Evolutionary conservation across 2,797 vertebrate species (phyloP).

Genomic region (Dicrostonyx torquatus): DNA sequence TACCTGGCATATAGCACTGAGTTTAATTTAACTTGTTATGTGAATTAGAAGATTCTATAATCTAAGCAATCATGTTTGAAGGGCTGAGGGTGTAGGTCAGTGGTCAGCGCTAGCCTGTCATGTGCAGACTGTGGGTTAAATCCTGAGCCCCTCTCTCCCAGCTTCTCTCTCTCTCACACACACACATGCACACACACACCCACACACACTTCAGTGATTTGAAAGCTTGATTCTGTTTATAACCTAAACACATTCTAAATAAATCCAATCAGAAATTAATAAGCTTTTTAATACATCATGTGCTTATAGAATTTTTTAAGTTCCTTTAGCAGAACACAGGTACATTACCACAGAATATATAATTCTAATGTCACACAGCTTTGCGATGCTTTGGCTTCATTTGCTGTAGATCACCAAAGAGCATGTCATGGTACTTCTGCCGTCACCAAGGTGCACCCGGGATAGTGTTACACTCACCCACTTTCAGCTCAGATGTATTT

Average conservation of each 20-base stretch:
- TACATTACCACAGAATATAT: not conserved
- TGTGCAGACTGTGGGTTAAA: not conserved
- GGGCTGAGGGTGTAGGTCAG: not conserved
- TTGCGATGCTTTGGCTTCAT: not conserved
- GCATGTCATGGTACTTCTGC: not conserved
- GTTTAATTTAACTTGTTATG: not conserved
- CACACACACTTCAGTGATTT: not conserved
- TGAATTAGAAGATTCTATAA: conserved; percentile 32
- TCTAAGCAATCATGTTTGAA: not conserved
- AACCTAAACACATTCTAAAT: conserved; percentile 40
- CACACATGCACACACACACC: too few relatives aligned
- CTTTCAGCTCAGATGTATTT: conserved; percentile 39
- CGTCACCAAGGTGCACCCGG: not conserved
- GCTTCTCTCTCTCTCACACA: not conserved
- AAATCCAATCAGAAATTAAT: conserved; percentile 31
- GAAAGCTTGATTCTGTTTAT: conserved; percentile 39
- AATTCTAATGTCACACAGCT: not conserved
- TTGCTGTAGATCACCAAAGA: not conserved
- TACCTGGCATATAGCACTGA: not conserved
- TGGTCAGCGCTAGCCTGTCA: not conserved
- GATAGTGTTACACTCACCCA: not conserved
- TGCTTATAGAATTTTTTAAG: not conserved
- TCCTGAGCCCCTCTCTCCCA: not conserved
- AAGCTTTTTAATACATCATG: conserved; percentile 6
- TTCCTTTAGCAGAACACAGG: conserved; percentile 16